Conservation (phyloP, 2,797 vertebrate species). For the Carcharodon carcharias region DNA sequence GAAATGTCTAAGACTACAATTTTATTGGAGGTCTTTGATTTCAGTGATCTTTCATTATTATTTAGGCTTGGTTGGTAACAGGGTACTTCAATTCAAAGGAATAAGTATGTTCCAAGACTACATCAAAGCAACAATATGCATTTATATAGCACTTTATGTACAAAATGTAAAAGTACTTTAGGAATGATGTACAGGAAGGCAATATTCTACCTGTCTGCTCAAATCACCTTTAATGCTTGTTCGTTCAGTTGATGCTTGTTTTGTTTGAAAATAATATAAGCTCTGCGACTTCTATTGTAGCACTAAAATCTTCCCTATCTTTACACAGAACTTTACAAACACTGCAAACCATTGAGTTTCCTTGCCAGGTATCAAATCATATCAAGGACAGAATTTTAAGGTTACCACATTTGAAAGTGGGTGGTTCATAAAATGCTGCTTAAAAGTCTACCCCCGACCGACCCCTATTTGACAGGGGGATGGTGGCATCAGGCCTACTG, state of each 20-base stretch:
- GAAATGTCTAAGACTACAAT: background rate
- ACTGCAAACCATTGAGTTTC: background rate
- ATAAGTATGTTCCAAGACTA: background rate
- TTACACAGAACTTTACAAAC: background rate
- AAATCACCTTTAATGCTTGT: background rate
- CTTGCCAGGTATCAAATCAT: background rate
- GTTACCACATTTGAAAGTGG: background rate
- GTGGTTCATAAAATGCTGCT: too few relatives aligned
- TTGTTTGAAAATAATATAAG: background rate
- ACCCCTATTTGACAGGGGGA: too few relatives aligned
- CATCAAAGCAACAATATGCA: background rate
- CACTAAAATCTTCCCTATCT: background rate
- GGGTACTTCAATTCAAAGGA: background rate
- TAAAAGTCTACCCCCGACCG: too few relatives aligned
- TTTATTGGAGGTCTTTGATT: background rate
- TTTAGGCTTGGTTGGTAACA: background rate
- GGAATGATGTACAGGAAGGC: background rate
- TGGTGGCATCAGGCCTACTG: too few relatives aligned
- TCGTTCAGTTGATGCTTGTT: background rate
- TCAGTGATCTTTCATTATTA: background rate
- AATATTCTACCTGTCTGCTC: background rate
- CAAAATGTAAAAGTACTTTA: background rate
- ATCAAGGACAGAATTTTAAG: background rate
- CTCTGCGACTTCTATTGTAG: too few relatives aligned
- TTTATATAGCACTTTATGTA: background rate